Evolutionary conservation across 2,888 invertebrate species (phyloP).

Genomic region (Tipula vernalis): DNA sequence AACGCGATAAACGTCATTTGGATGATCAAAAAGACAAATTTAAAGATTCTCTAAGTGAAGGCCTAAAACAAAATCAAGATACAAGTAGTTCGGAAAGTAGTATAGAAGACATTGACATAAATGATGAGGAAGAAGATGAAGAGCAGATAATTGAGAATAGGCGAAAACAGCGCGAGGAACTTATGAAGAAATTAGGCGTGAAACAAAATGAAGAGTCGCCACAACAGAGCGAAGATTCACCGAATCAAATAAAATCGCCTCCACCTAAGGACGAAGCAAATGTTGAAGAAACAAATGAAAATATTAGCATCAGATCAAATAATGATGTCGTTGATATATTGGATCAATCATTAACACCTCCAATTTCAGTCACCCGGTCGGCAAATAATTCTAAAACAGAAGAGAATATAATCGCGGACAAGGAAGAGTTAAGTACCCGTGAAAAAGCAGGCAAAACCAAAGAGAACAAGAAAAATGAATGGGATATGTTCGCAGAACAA

Average conservation of each 20-base stretch:
- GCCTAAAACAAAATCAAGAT: constrained; percentile 53
- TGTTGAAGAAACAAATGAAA: not conserved
- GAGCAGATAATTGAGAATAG: constrained; percentile 84
- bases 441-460: constrained; percentile 21
- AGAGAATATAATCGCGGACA: constrained; percentile 18
- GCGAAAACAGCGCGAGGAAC: constrained; percentile 74
- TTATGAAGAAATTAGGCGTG: constrained; percentile 40
- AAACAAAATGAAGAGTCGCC: not conserved
- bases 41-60: constrained; percentile 66
- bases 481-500: constrained; percentile 91
- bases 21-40: constrained; percentile 40
- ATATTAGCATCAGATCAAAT: not conserved
- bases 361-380: constrained; percentile 23
- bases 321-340: not conserved
- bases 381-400: constrained; percentile 13
- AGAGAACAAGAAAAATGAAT: constrained; percentile 48
- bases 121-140: constrained; percentile 82
- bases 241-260: not conserved
- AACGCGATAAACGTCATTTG: constrained; percentile 15
- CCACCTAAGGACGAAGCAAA: not conserved
- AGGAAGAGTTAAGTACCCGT: constrained; percentile 14
- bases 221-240: not conserved
- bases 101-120: constrained; percentile 54
- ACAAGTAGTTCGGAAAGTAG: constrained; percentile 56
- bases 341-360: constrained; percentile 34